Evolutionary conservation across 2,797 vertebrate species (phyloP), one percentile per base, ranked within the genome.

Genomic region (Adrianichthys oophorus): DNA sequence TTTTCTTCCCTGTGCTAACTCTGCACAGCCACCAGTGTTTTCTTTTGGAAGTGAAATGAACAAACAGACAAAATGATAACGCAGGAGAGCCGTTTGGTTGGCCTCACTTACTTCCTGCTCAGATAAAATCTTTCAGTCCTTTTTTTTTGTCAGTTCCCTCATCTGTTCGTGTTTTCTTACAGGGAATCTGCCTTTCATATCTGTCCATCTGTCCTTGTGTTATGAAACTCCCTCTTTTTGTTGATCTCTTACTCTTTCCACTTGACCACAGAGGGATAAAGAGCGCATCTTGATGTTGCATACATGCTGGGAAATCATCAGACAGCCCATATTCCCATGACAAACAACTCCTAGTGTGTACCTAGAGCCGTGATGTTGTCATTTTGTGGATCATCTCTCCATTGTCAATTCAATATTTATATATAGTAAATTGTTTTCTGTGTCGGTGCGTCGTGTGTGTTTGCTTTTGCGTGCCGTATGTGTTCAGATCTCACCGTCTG

Each of bases 401-500:
- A 48, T 29, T 63, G 50, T 45, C 18, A 8, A 23, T 15, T 29
- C 21, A 10, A n/a, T 24, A 43, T 17, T 13, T 41, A 19, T 72
- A 37, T 42, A 56, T 76, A 59, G 56, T 62, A 60, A 41, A 59
- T 62, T 5, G 15, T 59, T 69, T 62, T 59, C 44, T 62, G 48
- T 65, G 58, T 65, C 59, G 40, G 61, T 21, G 74, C 70, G 72
- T 68, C 55, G 24, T 74, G 65, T 67, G 57, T 80, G 74, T 80
- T 78, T 82, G 62, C 66, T 69, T 83, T 66, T 56, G 56, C 62
- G 14, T 79, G 76, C 65, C 43, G 53, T 80, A 65, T 68, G 71
- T 73, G 79, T 83, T 76, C 73, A 70, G 69, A 72, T 85, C 73
- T 80, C 72, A 65, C 47, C 21, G 64, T 65, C 54, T 73, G 12